Conservation (phyloP, 2,888 invertebrate species). For the Acleris literana region DNA sequence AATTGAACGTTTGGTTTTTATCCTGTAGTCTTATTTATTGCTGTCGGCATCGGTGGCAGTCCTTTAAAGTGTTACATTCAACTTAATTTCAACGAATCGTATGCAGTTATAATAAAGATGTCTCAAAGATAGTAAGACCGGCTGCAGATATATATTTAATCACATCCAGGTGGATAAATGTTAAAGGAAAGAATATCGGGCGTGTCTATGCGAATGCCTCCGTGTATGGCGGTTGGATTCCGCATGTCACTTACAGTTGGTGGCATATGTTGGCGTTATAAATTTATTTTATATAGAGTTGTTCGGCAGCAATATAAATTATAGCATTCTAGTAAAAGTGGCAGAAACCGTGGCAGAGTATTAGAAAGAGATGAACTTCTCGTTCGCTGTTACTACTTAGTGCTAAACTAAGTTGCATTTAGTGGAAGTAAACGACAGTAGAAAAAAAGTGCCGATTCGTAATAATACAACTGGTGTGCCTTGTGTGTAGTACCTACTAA, state of each 20-base stretch:
- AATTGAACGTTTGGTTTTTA: conserved; percentile 41
- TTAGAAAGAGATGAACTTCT: no score
- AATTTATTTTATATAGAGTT: conserved; percentile 58
- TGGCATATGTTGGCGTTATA: conserved; percentile 60
- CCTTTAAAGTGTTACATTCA: neutral
- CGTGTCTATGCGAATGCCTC: conserved; percentile 46
- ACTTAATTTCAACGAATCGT: neutral
- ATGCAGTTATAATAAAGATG: conserved; percentile 9
- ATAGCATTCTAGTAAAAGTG: neutral
- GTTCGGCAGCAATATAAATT: conserved; percentile 36
- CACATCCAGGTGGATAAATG: conserved; percentile 3
- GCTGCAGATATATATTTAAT: neutral
- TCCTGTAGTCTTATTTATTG: neutral
- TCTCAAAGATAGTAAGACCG: conserved; percentile 1
- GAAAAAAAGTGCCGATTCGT: no score
- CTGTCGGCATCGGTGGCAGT: neutral
- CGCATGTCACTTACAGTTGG: conserved; percentile 60
- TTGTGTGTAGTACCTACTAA: no score
- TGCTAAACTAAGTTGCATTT: no score
- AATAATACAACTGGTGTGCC: no score
- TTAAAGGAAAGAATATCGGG: conserved; percentile 40
- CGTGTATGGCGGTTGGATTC: conserved; percentile 60
- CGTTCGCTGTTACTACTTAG: no score
- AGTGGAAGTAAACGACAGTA: no score
- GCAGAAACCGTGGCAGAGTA: no score